These are phyloP conservation scores for Psilopogon haemacephalus DNA, from an alignment of 2,113 vertebrate species.

Conservation along the genomic window DNA sequence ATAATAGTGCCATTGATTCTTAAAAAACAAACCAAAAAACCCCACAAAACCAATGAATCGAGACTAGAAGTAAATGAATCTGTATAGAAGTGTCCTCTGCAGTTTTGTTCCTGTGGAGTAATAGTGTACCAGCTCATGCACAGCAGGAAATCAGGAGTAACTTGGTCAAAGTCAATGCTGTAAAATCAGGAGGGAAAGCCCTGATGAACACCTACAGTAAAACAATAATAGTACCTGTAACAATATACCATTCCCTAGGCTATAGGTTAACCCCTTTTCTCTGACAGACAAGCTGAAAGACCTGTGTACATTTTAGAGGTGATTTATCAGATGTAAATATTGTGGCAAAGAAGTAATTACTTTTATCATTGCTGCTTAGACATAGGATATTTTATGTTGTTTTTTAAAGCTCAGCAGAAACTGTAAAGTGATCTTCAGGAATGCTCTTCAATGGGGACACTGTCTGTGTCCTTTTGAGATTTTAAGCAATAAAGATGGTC, in stretches of 20 bases:
- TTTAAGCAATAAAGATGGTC: no score
- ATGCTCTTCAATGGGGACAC: no score
- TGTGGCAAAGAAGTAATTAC: neutral
- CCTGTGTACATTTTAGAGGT: neutral
- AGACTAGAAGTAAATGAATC: conserved; percentile 9
- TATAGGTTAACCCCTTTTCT: neutral
- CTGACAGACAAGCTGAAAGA: neutral
- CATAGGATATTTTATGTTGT: no score
- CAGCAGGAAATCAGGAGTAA: neutral
- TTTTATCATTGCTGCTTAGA: no score
- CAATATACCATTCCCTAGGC: neutral
- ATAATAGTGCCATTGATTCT: conserved; percentile 31
- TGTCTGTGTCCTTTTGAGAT: no score
- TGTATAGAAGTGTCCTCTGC: conserved; percentile 60
- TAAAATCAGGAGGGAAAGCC: rapidly evolving
- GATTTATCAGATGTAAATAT: neutral
- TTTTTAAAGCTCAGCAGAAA: no score
- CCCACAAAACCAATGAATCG: neutral
- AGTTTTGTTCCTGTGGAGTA: neutral
- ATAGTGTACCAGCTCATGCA: neutral
- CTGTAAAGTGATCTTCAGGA: no score
- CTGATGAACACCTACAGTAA: neutral
- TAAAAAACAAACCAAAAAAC: conserved; percentile 27
- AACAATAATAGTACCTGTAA: neutral
- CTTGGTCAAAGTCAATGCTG: neutral